Evolutionary conservation across 23 tunicate species (phyloP), one percentile per base, ranked within the genome.

Genomic region (Clavelina lepadiformis): DNA sequence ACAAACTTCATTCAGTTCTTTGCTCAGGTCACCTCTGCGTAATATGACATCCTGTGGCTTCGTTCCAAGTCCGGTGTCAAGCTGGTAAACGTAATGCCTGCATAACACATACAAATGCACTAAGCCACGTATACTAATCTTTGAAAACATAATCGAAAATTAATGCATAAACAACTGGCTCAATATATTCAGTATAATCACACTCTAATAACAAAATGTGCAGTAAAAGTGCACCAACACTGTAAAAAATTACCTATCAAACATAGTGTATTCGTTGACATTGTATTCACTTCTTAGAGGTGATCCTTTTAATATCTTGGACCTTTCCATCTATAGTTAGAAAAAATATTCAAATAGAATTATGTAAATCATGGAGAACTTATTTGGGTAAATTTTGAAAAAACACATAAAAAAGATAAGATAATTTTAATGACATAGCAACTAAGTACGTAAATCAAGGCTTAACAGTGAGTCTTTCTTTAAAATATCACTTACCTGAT

Each of bases 211-310:
- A 25, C 21, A 28, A 60, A 60, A 60, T 26, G 15, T 60, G 44
- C 36, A 60, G 6, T 28, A 7, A 26, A 19, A 60, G 29, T 7
- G 23, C 7, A 54, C 20, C 60, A 19, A 54, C 20, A 21, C 24
- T 21, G 15, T 11, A 44, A 11, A 44, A 44, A 44, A 44, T 29
- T 25, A 83, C 91, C 81, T 75, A 35, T 68, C 65, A 51, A 83
- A 83, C 59, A 72, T 36, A 11, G 76, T 47, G 53, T 74, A 83
- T 0, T 71, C 66, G 59, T 80, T 74, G 31, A 83, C 60, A 20
- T 74, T 77, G 51, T 83, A 71, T 56, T 83, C 91, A 61, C 62
- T 83, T 59, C 35, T 74, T 32, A 60, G 36, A 26, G 24, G 35
- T 20, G 44, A 44, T 21, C 70, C 74, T 23, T 61, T 24, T 5